Evolutionary conservation across 2,888 invertebrate genomes (phyloP).

Genomic region (Drosophila dives): DNA sequence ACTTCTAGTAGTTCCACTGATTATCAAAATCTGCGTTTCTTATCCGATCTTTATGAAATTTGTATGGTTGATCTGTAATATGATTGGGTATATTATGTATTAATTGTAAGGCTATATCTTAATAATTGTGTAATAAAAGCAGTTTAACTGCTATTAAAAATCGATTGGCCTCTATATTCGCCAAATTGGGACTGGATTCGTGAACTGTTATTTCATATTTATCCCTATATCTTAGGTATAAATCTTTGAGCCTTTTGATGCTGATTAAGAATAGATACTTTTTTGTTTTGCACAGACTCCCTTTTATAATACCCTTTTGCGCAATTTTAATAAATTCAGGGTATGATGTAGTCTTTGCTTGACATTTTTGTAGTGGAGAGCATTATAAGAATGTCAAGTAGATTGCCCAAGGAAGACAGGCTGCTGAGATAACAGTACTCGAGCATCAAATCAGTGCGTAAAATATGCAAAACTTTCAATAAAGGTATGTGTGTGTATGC

Average conservation of each 20-base stretch:
- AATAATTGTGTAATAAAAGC: not conserved
- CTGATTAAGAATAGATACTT: not conserved
- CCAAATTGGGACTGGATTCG: not conserved
- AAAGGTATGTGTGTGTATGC: constrained; percentile 3
- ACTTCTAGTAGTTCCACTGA: not conserved
- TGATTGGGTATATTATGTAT: no score
- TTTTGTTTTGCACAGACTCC: no score
- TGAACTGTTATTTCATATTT: not conserved
- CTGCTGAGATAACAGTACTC: constrained; percentile 33
- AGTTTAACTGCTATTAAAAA: not conserved
- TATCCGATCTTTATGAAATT: not conserved
- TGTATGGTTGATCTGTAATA: not conserved
- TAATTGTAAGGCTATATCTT: not conserved
- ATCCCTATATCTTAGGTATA: not conserved
- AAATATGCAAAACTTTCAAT: constrained; percentile 70
- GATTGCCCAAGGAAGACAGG: constrained; percentile 22
- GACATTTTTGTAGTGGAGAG: not conserved
- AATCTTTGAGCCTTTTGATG: not conserved
- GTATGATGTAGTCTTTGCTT: not conserved
- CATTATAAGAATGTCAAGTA: constrained; percentile 21
- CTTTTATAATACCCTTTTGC: not conserved
- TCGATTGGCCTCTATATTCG: not conserved
- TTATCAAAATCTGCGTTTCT: not conserved
- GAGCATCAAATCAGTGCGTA: constrained; percentile 63
- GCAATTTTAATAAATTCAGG: not conserved